Evolutionary conservation across 2,113 vertebrate species (phyloP).

Genomic region (Turdus rufiventris): DNA sequence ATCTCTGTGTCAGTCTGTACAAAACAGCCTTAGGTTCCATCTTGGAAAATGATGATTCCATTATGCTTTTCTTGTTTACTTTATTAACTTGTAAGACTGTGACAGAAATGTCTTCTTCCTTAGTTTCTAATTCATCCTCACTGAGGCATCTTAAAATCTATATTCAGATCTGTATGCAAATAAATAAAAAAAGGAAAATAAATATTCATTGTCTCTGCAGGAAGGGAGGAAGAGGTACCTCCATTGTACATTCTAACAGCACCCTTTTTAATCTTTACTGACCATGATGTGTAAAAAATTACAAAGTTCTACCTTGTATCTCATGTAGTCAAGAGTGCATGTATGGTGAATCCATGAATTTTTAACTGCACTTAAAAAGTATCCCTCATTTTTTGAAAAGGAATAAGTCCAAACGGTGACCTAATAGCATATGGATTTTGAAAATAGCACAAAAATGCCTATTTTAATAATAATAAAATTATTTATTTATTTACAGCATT

Average conservation of each 20-base stretch:
- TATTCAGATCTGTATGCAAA: not conserved
- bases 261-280: not conserved
- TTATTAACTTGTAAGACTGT: not conserved
- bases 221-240: not conserved
- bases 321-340: not conserved
- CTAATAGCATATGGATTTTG: not conserved
- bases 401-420: not conserved
- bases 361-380: not conserved
- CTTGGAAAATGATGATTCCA: not conserved
- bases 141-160: not conserved
- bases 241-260: not conserved
- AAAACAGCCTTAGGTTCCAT: not conserved
- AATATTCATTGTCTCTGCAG: not conserved
- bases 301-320: not conserved
- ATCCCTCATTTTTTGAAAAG: not conserved
- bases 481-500: not conserved
- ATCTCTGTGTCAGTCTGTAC: not conserved
- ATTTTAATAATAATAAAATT: not conserved
- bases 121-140: not conserved
- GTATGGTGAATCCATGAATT: not conserved
- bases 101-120: not conserved
- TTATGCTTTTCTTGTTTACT: not conserved
- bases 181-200: not conserved
- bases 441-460: rapidly evolving
- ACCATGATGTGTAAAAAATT: not conserved